Conservation (phyloP, 2,888 invertebrate genomes). For the Heterodera filipjevi region DNA sequence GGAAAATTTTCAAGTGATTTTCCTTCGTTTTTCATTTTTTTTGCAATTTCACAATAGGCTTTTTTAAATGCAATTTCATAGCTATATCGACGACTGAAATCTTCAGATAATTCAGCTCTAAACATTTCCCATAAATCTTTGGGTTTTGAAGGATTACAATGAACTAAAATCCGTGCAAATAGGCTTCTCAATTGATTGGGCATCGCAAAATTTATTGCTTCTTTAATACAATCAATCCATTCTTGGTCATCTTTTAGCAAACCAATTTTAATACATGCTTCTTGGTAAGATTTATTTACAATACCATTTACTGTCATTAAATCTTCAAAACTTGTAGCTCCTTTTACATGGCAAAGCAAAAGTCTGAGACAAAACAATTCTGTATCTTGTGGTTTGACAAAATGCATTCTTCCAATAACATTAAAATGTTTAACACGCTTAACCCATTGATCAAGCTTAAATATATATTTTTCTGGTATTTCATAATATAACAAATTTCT, state of each 20-base stretch:
- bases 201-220: constrained; percentile 15
- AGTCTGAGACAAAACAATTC: constrained; percentile 39
- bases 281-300: constrained; percentile 32
- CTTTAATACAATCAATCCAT: constrained; percentile 25
- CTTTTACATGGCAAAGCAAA: constrained; percentile 38
- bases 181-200: constrained; percentile 33
- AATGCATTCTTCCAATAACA: constrained; percentile 40
- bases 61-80: constrained; percentile 21
- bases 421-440: constrained; percentile 12
- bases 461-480: constrained; percentile 36
- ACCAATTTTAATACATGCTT: constrained; percentile 36
- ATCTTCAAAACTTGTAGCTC: constrained; percentile 46
- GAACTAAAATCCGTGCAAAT: constrained; percentile 37
- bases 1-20: constrained; percentile 27
- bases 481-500: constrained; percentile 30
- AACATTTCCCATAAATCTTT: constrained; percentile 34
- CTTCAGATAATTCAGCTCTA: constrained; percentile 33
- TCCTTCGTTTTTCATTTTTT: constrained; percentile 27
- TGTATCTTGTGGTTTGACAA: constrained; percentile 34
- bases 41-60: constrained; percentile 9
- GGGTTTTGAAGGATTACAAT: constrained; percentile 33
- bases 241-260: constrained; percentile 36
- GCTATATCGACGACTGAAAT: constrained; percentile 26
- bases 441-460: neutral
- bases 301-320: constrained; percentile 47